Conservation (phyloP, 2,113 vertebrate genomes). For the Bombycilla garrulus region DNA sequence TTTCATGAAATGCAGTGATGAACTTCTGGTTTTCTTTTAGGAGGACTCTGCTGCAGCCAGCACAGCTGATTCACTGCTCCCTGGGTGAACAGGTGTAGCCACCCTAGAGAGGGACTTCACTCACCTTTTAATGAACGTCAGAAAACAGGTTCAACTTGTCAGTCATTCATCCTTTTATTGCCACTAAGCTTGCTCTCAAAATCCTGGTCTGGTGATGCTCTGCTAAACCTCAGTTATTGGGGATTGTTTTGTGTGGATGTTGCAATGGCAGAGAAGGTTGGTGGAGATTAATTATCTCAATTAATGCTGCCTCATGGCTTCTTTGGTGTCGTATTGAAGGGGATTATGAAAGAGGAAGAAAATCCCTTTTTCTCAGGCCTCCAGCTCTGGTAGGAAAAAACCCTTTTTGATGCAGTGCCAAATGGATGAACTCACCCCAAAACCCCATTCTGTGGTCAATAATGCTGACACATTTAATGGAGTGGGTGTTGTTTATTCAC, state of each 20-base stretch:
- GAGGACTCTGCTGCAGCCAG: not conserved
- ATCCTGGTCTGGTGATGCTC: not conserved
- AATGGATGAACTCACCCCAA: not conserved
- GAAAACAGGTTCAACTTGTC: constrained; percentile 3
- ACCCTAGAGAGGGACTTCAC: not conserved
- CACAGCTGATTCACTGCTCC: not conserved
- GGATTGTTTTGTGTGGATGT: not conserved
- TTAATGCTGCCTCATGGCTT: not conserved
- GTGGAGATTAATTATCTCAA: no score
- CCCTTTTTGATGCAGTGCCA: not conserved
- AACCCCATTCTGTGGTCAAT: not conserved
- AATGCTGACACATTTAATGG: not conserved
- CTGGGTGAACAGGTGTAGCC: not conserved
- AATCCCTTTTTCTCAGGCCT: not conserved
- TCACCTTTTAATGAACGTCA: not conserved
- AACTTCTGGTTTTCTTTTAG: not conserved
- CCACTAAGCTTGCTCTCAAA: not conserved
- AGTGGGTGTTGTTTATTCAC: not conserved
- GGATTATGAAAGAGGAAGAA: not conserved
- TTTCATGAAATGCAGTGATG: not conserved
- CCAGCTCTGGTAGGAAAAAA: not conserved
- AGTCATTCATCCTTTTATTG: not conserved
- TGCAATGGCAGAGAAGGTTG: not conserved
- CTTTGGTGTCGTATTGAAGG: not conserved
- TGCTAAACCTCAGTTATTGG: not conserved